These are phyloP conservation scores for Scortum barcoo DNA, from an alignment of 2,113 vertebrate genomes.

Conservation along the genomic window DNA sequence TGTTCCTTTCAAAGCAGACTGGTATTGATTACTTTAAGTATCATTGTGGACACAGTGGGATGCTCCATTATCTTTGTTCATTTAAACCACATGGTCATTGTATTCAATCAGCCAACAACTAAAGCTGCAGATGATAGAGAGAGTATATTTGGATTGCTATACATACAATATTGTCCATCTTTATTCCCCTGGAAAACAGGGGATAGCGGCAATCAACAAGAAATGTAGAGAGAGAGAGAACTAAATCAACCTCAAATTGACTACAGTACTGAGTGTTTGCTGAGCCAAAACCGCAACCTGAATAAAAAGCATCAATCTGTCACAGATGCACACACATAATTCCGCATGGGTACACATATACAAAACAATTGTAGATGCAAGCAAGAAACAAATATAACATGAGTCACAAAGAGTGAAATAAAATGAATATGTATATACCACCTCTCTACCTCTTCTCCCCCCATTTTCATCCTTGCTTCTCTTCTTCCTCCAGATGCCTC, in stretches of 20 bases:
- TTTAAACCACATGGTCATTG: slow-evolving; percentile 15
- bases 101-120: slow-evolving; percentile 48
- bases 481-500: slow-evolving; percentile 61
- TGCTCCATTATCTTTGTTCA: slow-evolving; percentile 21
- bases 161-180: slow-evolving; percentile 20
- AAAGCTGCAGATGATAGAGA: slow-evolving; percentile 26
- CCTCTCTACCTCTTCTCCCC: slow-evolving; percentile 49
- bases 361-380: slow-evolving; percentile 31
- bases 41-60: slow-evolving; percentile 51
- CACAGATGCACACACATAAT: slow-evolving; percentile 21
- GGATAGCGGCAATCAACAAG: slow-evolving; percentile 48
- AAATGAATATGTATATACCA: slow-evolving; percentile 49
- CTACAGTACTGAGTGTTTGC: slow-evolving; percentile 50
- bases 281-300: slow-evolving; percentile 40
- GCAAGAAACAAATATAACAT: slow-evolving; percentile 18
- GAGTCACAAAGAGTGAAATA: slow-evolving; percentile 17
- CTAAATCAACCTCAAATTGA: slow-evolving; percentile 65
- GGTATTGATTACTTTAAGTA: slow-evolving; percentile 62
- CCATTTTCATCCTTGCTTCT: slow-evolving; percentile 49
- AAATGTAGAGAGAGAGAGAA: slow-evolving; percentile 30
- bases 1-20: slow-evolving; percentile 37
- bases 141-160: slow-evolving; percentile 20
- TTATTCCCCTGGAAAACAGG: slow-evolving; percentile 18
- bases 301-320: slow-evolving; percentile 56
- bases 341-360: slow-evolving; percentile 7